Base-by-base conservation (phyloP, 1,140 invertebrate genomes). In the Eriocheir sinensis region DNA sequence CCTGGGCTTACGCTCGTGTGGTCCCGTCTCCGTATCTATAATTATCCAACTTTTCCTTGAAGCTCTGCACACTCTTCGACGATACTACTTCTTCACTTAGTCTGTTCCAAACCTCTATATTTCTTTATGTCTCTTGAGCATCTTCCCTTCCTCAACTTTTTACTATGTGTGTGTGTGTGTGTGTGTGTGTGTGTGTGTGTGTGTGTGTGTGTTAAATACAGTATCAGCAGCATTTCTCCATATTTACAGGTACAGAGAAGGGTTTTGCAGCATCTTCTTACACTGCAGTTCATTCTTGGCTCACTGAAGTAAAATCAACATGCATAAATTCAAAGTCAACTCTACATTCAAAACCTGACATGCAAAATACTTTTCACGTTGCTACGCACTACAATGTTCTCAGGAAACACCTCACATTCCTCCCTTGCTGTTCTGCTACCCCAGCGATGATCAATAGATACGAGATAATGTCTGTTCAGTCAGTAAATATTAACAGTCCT, bases 181-280 rank as follows among this genome's bases (percentile, higher is more conserved):
- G 60, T 72, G 60, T 72, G 60, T 72, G 60, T 72, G 60, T 72
- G 60, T 72, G 60, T 72, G 60, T 72, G 60, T 72, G 60, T 72
- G 60, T 81, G 80, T 81, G 80, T 81, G 27, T 81, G 80, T 81
- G 80, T 4, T 30, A 30, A n/a, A 4, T 81, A 81, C 27, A 81
- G 8, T 30, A 30, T 30, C 34, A 81, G n/a, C 34, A 40, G 12
- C 36, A 72, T 72, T 15, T 72, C 12, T 72, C 12, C n/a, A 72
- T 72, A 72, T 72, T 15, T 72, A 72, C n/a, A 72, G 12, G n/a
- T 72, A 72, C n/a, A 72, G 12, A 72, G n/a, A 72, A 72, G n/a
- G 27, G 27, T 21, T 72, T 72, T 12, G 12, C 60, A 4, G 21
- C n/a, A 72, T 6, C n/a, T 72, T 72, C 60, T 72, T 72, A 21